These are phyloP conservation scores for Chrysoperla carnea DNA, from an alignment of 1,140 invertebrate genomes.

Conservation along the genomic window DNA sequence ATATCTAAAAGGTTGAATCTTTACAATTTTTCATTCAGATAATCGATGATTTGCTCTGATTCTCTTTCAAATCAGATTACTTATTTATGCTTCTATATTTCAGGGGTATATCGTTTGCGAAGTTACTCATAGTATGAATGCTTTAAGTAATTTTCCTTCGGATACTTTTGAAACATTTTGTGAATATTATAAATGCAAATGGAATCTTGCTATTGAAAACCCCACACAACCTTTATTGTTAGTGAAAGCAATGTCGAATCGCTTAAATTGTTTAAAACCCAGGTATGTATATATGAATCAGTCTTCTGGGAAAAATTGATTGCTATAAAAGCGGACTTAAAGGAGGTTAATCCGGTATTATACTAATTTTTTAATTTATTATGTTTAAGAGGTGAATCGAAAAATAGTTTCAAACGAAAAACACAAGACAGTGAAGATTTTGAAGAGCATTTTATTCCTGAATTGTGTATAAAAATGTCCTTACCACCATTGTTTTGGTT, in stretches of 20 bases:
- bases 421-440: constrained; percentile 33
- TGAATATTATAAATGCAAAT: constrained; percentile 70
- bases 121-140: constrained; percentile 62
- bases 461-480: constrained; percentile 70
- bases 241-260: constrained; percentile 67
- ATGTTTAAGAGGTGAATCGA: no score
- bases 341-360: no score
- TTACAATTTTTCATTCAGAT: no score
- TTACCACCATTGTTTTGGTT: constrained; percentile 81
- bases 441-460: constrained; percentile 74
- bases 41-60: no score
- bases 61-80: not conserved
- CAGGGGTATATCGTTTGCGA: constrained; percentile 67
- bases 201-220: constrained; percentile 51
- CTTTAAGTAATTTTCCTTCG: constrained; percentile 63
- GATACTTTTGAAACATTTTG: constrained; percentile 52
- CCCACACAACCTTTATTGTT: constrained; percentile 67
- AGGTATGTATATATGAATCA: constrained; percentile 6
- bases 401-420: constrained; percentile 19
- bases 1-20: no score
- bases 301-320: no score
- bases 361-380: no score
- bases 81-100: constrained; percentile 5
- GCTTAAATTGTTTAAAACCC: constrained; percentile 41
- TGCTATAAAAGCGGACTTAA: no score